These are phyloP conservation scores for Cordilura impudica DNA, from an alignment of 2,888 invertebrate genomes.

Conservation along the genomic window DNA sequence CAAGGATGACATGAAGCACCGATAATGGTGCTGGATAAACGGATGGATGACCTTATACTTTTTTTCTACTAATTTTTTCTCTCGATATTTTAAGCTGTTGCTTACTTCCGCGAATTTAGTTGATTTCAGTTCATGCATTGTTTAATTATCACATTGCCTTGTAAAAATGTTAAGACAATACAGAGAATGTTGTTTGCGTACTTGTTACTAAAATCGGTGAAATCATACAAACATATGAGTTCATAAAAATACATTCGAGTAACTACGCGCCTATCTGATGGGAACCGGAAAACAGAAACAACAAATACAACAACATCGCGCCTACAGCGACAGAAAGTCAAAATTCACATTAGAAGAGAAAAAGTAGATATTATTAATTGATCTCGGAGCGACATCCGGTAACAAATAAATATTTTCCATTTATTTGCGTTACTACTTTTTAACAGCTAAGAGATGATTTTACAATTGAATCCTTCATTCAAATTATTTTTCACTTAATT, in stretches of 20 bases:
- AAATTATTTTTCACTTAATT: no score
- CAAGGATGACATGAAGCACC: no score
- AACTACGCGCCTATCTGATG: background rate
- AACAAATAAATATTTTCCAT: conserved; percentile 16
- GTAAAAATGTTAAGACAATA: conserved; percentile 9
- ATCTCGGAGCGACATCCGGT: background rate
- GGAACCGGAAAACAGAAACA: background rate
- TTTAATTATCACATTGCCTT: conserved; percentile 34
- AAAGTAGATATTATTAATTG: conserved; percentile 37
- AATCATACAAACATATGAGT: conserved; percentile 3
- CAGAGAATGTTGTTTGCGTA: background rate
- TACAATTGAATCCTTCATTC: no score
- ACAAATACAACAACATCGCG: conserved; percentile 17
- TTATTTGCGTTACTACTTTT: no score
- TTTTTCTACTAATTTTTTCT: no score
- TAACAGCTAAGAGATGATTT: no score
- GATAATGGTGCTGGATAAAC: no score
- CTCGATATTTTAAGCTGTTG: conserved; percentile 21
- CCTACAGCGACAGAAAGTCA: background rate
- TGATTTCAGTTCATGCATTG: conserved; percentile 20
- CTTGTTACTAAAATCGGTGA: background rate
- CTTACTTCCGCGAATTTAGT: conserved; percentile 51
- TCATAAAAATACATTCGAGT: no score
- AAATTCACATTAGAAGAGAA: background rate
- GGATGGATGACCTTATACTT: conserved; percentile 18